Evolutionary conservation across 1,140 invertebrate species (phyloP).

Genomic region (Drosophila kohkoa): DNA sequence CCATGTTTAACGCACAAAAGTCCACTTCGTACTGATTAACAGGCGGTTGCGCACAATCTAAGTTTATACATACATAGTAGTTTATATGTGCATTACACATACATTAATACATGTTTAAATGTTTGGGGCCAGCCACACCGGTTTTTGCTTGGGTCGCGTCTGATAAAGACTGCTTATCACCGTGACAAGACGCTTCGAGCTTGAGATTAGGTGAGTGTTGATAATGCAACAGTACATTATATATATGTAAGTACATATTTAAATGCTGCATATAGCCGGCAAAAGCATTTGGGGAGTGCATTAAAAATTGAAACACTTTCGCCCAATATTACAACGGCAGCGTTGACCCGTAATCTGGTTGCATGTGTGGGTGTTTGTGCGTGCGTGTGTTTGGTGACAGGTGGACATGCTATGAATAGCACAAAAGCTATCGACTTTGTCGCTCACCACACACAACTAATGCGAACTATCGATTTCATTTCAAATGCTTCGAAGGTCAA

Average conservation of each 20-base stretch:
- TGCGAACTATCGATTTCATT: constrained; percentile 73
- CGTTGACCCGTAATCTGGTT: neutral
- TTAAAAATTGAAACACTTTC: constrained; percentile 40
- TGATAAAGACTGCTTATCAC: constrained; percentile 63
- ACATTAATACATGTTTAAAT: constrained; percentile 15
- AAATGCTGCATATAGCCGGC: too few species aligned
- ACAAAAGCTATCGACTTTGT: constrained; percentile 43
- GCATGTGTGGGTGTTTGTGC: too few species aligned
- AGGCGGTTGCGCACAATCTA: constrained; percentile 32
- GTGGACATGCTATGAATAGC: constrained; percentile 59
- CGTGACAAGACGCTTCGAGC: constrained; percentile 21
- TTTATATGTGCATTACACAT: constrained; percentile 9
- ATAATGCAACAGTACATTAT: constrained; percentile 40
- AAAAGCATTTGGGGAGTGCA: neutral
- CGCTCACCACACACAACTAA: constrained; percentile 36
- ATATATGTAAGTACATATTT: neutral
- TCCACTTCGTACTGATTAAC: constrained; percentile 63
- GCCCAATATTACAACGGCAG: neutral
- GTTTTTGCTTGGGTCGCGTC: constrained; percentile 17
- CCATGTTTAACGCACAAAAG: constrained; percentile 63
- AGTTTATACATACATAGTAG: constrained; percentile 6
- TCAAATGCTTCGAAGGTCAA: constrained; percentile 58
- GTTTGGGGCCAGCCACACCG: neutral
- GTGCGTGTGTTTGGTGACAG: neutral
- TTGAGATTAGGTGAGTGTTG: constrained; percentile 8